These are phyloP conservation scores for Helicoverpa assulta DNA, from an alignment of 2,888 invertebrate genomes.

Conservation along the genomic window DNA sequence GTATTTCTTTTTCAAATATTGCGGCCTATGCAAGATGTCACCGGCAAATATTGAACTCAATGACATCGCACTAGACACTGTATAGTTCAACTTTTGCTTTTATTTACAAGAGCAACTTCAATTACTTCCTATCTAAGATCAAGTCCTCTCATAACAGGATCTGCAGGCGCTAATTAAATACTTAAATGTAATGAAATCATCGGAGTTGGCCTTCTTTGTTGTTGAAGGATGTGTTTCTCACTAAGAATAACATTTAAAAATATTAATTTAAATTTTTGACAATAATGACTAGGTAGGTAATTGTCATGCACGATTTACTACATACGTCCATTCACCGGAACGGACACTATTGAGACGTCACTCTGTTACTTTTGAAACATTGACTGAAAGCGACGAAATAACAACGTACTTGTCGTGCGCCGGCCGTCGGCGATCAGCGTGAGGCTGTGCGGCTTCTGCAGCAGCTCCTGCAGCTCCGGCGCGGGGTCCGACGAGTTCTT, in stretches of 20 bases:
- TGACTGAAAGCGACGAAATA: constrained; percentile 68
- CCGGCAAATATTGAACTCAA: constrained; percentile 32
- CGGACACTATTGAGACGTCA: constrained; percentile 80
- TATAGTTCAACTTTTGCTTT: constrained; percentile 65
- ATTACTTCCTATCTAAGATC: constrained; percentile 55
- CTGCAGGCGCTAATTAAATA: constrained; percentile 31
- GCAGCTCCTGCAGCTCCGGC: constrained; percentile 84
- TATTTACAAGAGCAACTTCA: constrained; percentile 54
- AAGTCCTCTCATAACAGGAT: constrained; percentile 29
- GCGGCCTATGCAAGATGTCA: constrained; percentile 13
- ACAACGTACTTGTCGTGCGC: constrained; percentile 81
- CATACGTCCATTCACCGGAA: constrained; percentile 78
- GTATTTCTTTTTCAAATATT: constrained; percentile 18
- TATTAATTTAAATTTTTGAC: constrained; percentile 66
- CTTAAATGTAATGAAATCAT: constrained; percentile 27
- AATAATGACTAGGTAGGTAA: constrained; percentile 65
- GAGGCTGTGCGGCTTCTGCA: constrained; percentile 79
- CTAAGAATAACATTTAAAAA: constrained; percentile 55
- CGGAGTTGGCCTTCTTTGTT: constrained; percentile 23
- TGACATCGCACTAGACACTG: constrained; percentile 42
- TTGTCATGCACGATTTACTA: constrained; percentile 73
- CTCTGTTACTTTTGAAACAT: constrained; percentile 66
- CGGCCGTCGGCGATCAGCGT: constrained; percentile 73
- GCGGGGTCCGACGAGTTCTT: constrained; percentile 71
- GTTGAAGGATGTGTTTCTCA: constrained; percentile 57